Evolutionary conservation across 2,888 invertebrate genomes (phyloP), one percentile per base, ranked within the genome.

Genomic region (Hololepta plana): DNA sequence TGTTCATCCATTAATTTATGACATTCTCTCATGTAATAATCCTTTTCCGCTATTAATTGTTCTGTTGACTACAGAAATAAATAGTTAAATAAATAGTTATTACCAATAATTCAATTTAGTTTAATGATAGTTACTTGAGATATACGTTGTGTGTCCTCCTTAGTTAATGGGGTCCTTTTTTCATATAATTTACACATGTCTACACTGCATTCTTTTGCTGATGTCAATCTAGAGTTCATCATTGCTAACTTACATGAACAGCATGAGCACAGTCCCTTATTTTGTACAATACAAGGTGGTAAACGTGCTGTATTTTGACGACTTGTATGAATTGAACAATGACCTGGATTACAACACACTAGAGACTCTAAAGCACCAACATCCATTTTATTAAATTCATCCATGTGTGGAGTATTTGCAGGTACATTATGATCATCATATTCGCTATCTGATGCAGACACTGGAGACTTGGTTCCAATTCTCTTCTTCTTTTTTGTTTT

Each of bases 1-100:
- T 7, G 6, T 17, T 8, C 17, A 6, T 59, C 57, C 26, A 52
- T 45, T 12, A 57, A 35, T 33, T 49, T 52, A 15, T 51, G 51
- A 35, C 55, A 62, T 37, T 65, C 61, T 12, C 51, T 51, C 45
- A 51, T 55, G 33, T 59, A 62, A 42, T 55, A 57, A 37, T 64
- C 60, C 23, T 60, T 53, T 43, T 64, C 63, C 5, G 48, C 37
- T 35, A 51, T 49, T n/a, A 56, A 29, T 17, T n/a, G 7, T 17
- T 17, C 17, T 17, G 17, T 7, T 7, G 17, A 17, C 7, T 17
- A 17, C n/a, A 17, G n/a, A 17, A 17, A n/a, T 17, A 17, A 17
- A 7, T 17, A 17, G 7, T 17, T 17, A 17, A 17, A 17, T 17
- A 7, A 17, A 7, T n/a, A 17, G 7, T 7, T 17, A 17, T 7